Conservation (phyloP, 2,113 vertebrate species). For the Neodon shergylaensis region DNA sequence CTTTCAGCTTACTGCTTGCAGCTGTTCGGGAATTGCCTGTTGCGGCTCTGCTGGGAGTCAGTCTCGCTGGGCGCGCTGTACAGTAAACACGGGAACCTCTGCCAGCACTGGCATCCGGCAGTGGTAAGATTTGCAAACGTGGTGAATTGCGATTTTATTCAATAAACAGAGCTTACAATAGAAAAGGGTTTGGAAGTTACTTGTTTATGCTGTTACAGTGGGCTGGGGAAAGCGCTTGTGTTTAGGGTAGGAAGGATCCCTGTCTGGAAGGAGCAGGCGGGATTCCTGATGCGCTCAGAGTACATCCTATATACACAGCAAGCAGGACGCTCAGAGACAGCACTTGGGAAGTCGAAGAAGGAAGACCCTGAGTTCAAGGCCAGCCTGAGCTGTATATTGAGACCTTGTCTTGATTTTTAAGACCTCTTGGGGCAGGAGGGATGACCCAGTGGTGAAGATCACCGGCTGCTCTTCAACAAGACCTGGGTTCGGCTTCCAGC, state of each 20-base stretch:
- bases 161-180: slow-evolving; percentile 75
- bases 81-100: slow-evolving; percentile 79
- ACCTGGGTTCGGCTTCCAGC: neutral
- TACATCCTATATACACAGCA: neutral
- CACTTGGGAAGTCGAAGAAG: neutral
- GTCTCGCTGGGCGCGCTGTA: slow-evolving; percentile 63
- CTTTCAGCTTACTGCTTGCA: slow-evolving; percentile 79
- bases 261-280: neutral
- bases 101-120: slow-evolving; percentile 78
- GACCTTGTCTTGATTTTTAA: neutral
- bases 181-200: slow-evolving; percentile 76
- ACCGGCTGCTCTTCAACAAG: neutral
- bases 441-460: neutral
- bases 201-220: slow-evolving; percentile 69
- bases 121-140: slow-evolving; percentile 82
- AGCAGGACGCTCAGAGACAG: neutral
- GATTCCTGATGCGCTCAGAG: neutral
- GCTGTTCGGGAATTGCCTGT: slow-evolving; percentile 78
- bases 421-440: neutral
- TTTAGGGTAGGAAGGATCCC: slow-evolving; percentile 39
- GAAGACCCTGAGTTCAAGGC: neutral
- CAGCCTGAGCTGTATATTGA: neutral
- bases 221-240: slow-evolving; percentile 55
- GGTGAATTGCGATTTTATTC: slow-evolving; percentile 80
- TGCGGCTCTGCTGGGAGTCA: slow-evolving; percentile 63